These are phyloP conservation scores for Trichoplusia ni DNA, from an alignment of 1,140 invertebrate genomes.

Conservation along the genomic window DNA sequence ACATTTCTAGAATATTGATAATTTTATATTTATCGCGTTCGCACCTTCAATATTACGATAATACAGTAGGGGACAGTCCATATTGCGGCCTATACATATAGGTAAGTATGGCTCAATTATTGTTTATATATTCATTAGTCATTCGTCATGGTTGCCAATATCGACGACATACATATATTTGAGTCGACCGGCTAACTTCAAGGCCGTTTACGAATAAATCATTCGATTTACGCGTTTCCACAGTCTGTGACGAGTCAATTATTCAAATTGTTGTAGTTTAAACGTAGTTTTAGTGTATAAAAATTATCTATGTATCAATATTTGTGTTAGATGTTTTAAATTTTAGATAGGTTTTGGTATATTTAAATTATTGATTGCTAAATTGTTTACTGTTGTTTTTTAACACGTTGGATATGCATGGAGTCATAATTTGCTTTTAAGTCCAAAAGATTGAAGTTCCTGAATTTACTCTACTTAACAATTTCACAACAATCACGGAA, in stretches of 20 bases:
- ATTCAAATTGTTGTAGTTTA: conserved; percentile 1
- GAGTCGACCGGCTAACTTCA: conserved; percentile 61
- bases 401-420: too few relatives aligned
- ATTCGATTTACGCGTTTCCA: conserved; percentile 44
- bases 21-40: neutral
- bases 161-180: conserved; percentile 45
- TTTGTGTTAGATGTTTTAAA: too few relatives aligned
- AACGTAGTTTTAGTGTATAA: too few relatives aligned
- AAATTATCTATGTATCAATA: too few relatives aligned
- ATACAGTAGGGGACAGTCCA: conserved; percentile 40
- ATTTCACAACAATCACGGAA: too few relatives aligned
- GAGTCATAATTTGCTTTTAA: too few relatives aligned
- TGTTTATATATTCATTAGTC: conserved; percentile 70
- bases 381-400: too few relatives aligned
- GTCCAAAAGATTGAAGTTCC: too few relatives aligned
- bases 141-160: conserved; percentile 67
- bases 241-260: conserved; percentile 21
- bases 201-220: conserved; percentile 59
- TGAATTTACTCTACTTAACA: too few relatives aligned
- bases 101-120: conserved; percentile 52
- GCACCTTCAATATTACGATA: neutral
- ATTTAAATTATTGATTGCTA: too few relatives aligned
- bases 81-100: conserved; percentile 40
- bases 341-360: too few relatives aligned
- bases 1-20: neutral